Evolutionary conservation across 2,888 invertebrate genomes (phyloP), one percentile per base, ranked within the genome.

Genomic region (Pollenia griseotomentosa): DNA sequence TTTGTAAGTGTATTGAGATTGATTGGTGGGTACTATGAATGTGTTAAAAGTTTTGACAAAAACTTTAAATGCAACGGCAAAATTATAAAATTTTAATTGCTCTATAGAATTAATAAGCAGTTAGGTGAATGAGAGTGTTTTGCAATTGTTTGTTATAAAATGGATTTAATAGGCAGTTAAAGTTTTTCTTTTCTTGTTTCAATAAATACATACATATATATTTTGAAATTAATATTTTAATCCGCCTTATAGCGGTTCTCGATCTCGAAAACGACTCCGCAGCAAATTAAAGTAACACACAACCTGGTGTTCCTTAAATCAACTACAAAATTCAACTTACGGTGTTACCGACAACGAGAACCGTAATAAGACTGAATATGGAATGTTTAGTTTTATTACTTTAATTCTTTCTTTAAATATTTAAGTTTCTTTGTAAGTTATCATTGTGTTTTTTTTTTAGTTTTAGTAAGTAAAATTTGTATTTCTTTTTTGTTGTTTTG

Each of bases 401-500:
- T 59, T 48, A 10, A 23, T 55, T 59, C 16, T 11, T 11, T 74
- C 16, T 57, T 42, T 71, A 65, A 81, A 77, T 73, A 44, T 77
- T 70, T 57, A 55, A 63, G 48, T 80, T 57, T 75, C 46, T 61
- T 78, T 84, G 78, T 82, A 87, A 87, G 77, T 42, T 82, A 66
- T 66, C 57, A 74, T 81, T 63, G 65, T 75, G 57, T 70, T 68
- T 19, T 65, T 42, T 70, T 66, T 61, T 48, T 73, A 57, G 23
- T 61, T 9, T 63, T 63, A 33, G 63, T 82, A 81, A 87, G 82
- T 81, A 85, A 73, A 85, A 79, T 85, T 85, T 85, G 82, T 87
- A 68, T 73, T 55, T 74, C 10, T 75, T 77, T 42, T 61, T 51
- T 59, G 23, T 44, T 23, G 23, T 23, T 23, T 61, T 68, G 19